Evolutionary conservation across 2,113 vertebrate genomes (phyloP).

Genomic region (Dicentrarchus labrax): DNA sequence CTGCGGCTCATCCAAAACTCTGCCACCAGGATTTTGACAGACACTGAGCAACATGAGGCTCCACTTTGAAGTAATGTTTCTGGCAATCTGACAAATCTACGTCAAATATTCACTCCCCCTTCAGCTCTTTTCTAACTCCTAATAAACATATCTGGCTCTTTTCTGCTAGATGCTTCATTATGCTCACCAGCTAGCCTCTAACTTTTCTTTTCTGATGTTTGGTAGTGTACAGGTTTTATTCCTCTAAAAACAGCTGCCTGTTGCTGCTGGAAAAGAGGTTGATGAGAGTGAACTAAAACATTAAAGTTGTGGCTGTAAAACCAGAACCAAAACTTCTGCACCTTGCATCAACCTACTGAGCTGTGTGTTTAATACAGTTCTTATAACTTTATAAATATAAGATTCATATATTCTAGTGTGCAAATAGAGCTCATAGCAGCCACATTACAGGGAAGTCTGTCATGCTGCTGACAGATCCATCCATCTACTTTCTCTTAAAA

Average conservation of each 20-base stretch:
- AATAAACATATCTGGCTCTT: too few species aligned
- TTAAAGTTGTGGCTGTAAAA: neutral
- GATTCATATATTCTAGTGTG: neutral
- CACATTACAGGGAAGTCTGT: neutral
- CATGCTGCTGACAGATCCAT: neutral
- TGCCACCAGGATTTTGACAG: too few species aligned
- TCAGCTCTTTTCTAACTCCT: too few species aligned
- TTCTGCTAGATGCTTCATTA: too few species aligned
- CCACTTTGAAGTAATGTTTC: neutral
- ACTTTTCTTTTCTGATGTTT: neutral
- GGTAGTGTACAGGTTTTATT: too few species aligned
- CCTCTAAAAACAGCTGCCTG: too few species aligned
- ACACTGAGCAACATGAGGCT: neutral
- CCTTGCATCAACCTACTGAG: neutral
- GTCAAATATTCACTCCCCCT: neutral
- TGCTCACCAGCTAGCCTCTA: neutral
- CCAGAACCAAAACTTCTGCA: neutral
- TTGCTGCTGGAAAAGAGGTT: neutral
- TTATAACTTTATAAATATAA: neutral
- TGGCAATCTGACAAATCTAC: neutral
- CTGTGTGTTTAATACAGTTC: neutral
- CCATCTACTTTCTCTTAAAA: conserved; percentile 27
- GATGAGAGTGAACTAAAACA: neutral
- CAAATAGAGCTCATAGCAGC: neutral
- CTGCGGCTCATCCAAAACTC: too few species aligned